A percentile compares a stretch with the other conserved stretches of the same genome.
phyloP scores from a whole-genome alignment of 2,797 vertebrate species.

The Lepilemur ruficaudatus region DNA sequence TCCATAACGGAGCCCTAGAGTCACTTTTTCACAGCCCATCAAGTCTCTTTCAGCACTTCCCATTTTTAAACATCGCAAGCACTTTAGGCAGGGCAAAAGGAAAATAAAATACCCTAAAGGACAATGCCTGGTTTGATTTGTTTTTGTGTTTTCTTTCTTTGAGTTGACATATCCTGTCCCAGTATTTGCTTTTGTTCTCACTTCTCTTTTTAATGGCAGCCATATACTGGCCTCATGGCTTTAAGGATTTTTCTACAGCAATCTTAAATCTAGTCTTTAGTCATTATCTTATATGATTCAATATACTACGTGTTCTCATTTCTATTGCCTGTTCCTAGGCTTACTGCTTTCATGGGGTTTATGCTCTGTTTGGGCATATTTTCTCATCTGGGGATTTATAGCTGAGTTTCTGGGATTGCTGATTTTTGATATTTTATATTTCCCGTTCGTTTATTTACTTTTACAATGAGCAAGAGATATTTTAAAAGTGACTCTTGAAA shows the following conservation, averaged over 20 bases:
- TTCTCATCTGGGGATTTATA: background rate
- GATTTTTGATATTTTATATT: slow-evolving; percentile 33
- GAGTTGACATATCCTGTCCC: slow-evolving; percentile 13
- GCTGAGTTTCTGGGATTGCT: background rate
- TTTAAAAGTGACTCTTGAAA: slow-evolving; percentile 48
- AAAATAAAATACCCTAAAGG: slow-evolving; percentile 9
- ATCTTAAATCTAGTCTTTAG: slow-evolving; percentile 50
- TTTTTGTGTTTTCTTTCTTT: background rate
- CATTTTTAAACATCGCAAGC: background rate
- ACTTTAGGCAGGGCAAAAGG: background rate
- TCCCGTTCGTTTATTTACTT: slow-evolving; percentile 45
- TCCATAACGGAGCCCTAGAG: background rate
- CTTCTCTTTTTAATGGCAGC: slow-evolving; percentile 28
- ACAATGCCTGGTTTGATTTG: background rate
- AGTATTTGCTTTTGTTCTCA: slow-evolving; percentile 24
- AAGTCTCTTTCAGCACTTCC: background rate
- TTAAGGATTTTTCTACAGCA: slow-evolving; percentile 52
- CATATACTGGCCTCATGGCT: slow-evolving; percentile 5
- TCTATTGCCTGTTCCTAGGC: background rate
- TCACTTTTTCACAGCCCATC: background rate
- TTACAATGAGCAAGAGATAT: slow-evolving; percentile 32
- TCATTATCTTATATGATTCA: slow-evolving; percentile 46
- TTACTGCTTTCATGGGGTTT: slow-evolving; percentile 11
- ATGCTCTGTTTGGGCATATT: background rate
- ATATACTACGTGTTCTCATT: background rate